phyloP scores from a whole-genome alignment of 2,797 vertebrate genomes.

The Pelobates cultripes region DNA sequence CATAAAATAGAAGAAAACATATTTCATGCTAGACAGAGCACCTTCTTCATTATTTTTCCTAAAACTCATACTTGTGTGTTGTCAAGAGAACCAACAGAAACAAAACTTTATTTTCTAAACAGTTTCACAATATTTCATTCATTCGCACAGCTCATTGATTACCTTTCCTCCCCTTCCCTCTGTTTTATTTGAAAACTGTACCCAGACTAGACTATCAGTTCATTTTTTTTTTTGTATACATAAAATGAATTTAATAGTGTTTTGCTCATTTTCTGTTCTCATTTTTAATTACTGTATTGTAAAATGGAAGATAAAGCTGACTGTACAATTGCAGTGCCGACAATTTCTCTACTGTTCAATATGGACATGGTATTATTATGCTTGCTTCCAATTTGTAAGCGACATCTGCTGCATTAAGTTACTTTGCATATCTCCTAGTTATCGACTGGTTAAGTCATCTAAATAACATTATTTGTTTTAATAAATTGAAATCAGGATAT shows the following conservation, averaged over 20 bases:
- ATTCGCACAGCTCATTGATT: constrained; percentile 25
- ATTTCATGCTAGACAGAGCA: not conserved
- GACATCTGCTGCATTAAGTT: not conserved
- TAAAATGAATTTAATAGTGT: constrained; percentile 24
- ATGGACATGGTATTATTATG: not conserved
- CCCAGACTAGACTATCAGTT: constrained; percentile 8
- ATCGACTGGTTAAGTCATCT: no score
- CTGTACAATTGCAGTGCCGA: constrained; percentile 8
- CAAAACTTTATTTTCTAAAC: not conserved
- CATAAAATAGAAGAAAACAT: not conserved
- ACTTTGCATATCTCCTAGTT: no score
- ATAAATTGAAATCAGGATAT: no score
- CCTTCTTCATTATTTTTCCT: not conserved
- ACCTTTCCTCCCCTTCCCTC: constrained; percentile 12
- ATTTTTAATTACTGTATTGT: constrained; percentile 32
- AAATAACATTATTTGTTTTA: no score
- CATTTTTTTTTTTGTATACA: constrained; percentile 35
- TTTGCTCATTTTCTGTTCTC: constrained; percentile 23
- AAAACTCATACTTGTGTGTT: not conserved
- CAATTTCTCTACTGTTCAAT: not conserved
- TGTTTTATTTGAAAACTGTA: constrained; percentile 19
- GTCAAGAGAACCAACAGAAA: not conserved
- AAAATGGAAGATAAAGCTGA: constrained; percentile 17
- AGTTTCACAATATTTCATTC: constrained; percentile 18
- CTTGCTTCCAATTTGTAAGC: not conserved